Conservation (phyloP, 1,140 invertebrate species). For the Ridgeia piscesae region DNA sequence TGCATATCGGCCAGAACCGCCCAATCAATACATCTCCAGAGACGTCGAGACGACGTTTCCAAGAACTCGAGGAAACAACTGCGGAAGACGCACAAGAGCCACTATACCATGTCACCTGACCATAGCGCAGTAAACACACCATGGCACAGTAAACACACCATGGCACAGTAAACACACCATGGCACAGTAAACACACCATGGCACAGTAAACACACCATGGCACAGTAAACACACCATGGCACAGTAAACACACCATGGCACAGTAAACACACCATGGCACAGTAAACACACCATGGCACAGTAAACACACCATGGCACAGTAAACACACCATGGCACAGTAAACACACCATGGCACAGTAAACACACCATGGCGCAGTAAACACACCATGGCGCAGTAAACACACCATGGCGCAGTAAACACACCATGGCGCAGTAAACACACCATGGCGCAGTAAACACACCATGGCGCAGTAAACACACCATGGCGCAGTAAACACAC, state of each 20-base stretch:
- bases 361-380: not conserved
- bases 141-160: no score
- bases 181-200: not conserved
- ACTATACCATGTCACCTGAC: not conserved
- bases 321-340: not conserved
- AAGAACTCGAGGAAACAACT: not conserved
- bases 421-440: not conserved
- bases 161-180: not conserved
- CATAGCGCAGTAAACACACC: not conserved
- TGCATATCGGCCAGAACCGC: not conserved
- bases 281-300: not conserved
- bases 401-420: not conserved
- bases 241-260: not conserved
- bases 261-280: not conserved
- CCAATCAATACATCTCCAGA: not conserved
- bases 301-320: not conserved
- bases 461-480: not conserved
- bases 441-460: not conserved
- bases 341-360: not conserved
- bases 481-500: not conserved
- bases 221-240: not conserved
- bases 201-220: not conserved
- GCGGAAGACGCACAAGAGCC: not conserved
- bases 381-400: not conserved
- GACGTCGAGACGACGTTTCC: not conserved